Evolutionary conservation across 2,797 vertebrate species (phyloP).

Genomic region (Micromesistius poutassou): DNA sequence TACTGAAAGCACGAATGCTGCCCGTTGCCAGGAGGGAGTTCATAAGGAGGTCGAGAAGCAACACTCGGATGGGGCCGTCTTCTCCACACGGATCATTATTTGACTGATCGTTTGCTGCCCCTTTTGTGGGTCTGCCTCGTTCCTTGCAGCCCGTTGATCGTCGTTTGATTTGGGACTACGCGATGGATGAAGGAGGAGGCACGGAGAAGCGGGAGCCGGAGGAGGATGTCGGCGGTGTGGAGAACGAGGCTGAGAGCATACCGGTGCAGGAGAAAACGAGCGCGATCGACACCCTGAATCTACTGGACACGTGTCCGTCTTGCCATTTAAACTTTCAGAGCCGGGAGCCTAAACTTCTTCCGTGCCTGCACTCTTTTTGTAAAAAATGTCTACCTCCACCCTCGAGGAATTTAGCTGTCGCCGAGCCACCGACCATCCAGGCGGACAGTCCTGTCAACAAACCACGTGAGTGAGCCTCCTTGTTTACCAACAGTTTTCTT

Average conservation of each 20-base stretch:
- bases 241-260: slow-evolving; percentile 84
- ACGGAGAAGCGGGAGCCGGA: neutral
- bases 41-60: too few species aligned
- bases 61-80: too few species aligned
- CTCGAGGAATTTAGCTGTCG: slow-evolving; percentile 76
- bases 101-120: too few species aligned
- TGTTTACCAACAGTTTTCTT: neutral
- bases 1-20: too few species aligned
- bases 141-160: too few species aligned
- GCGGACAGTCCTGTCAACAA: slow-evolving; percentile 31
- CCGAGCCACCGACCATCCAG: slow-evolving; percentile 37
- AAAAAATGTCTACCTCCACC: slow-evolving; percentile 79
- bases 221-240: slow-evolving; percentile 47
- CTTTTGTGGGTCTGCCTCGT: too few species aligned
- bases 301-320: slow-evolving; percentile 85
- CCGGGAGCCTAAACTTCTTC: slow-evolving; percentile 83
- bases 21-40: too few species aligned
- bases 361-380: slow-evolving; percentile 87
- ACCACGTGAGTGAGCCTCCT: slow-evolving; percentile 54
- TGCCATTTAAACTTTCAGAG: slow-evolving; percentile 81
- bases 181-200: slow-evolving; percentile 4
- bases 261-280: slow-evolving; percentile 59
- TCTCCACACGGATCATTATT: too few species aligned
- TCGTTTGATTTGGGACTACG: neutral
- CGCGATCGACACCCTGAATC: slow-evolving; percentile 37